These are phyloP conservation scores for Didymodactylos carnosus DNA, from an alignment of 2,888 invertebrate species.

Conservation along the genomic window DNA sequence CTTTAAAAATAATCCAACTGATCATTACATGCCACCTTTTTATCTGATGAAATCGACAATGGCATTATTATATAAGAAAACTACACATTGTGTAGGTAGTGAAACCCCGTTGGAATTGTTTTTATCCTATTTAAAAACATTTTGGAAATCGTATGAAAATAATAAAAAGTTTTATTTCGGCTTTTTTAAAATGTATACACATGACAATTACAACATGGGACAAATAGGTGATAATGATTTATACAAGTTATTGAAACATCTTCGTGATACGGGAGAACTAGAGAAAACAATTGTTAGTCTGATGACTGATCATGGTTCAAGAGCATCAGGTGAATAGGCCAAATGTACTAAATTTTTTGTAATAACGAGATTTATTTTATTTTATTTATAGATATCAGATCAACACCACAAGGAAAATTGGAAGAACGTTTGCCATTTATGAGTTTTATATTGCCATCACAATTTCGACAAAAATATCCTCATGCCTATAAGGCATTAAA, in stretches of 20 bases:
- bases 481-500: constrained; percentile 46
- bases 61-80: neutral
- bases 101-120: constrained; percentile 21
- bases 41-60: neutral
- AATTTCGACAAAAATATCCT: constrained; percentile 47
- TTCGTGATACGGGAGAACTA: constrained; percentile 19
- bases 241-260: constrained; percentile 18
- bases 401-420: constrained; percentile 53
- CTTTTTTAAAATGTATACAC: constrained; percentile 22
- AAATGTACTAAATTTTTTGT: too few species aligned
- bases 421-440: constrained; percentile 70
- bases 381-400: constrained; percentile 63
- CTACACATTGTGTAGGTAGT: neutral
- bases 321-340: too few species aligned
- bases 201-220: constrained; percentile 25
- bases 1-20: constrained; percentile 26
- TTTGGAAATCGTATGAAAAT: constrained; percentile 7
- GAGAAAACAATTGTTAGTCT: constrained; percentile 46
- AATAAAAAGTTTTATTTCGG: constrained; percentile 24
- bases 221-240: constrained; percentile 25
- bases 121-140: constrained; percentile 21
- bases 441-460: constrained; percentile 50
- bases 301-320: constrained; percentile 70
- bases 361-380: too few species aligned
- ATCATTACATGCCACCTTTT: constrained; percentile 27